Base-by-base conservation (phyloP, 2,888 invertebrate genomes). In the Nemapogon koenigi region DNA sequence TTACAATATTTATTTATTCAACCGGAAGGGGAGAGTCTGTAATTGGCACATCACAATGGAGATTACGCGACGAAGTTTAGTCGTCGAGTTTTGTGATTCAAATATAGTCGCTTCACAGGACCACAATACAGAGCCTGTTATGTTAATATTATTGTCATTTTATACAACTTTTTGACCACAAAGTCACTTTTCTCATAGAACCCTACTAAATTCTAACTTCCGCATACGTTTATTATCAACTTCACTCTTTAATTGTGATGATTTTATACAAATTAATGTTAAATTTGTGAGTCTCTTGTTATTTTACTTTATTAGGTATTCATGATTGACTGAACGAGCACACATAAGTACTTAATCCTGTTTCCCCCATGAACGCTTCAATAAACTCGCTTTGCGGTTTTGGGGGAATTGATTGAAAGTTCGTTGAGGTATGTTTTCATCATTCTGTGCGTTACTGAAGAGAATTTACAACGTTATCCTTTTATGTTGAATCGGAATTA, bases 21-120 rank as follows among this genome's bases (percentile, higher is more conserved):
- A 59, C 64, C 73, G 73, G 72, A 76, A 75, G 72, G 76, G 76
- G 71, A 69, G 72, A 71, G 63, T 51, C 57, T 28, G 63, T 78
- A 78, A 78, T 78, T 78, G 76, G 76, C 68, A 54, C 59, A 51
- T 55, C 54, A 78, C 75, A 78, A 76, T 72, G 57, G 72, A 67
- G 76, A 75, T 78, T 73, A 76, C 55, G 52, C 57, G 59, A n/a
- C 55, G 51, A 56, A 59, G 71, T 68, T 75, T 75, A 69, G 53
- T 46, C n/a, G 55, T 47, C 58, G 55, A 64, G 71, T 72, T 76
- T 75, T 72, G 73, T 70, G 68, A 75, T 72, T 69, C 71, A 69
- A 71, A 72, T 71, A 65, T 59, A 48, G 57, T 52, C 53, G 54
- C 22, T 46, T 49, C 65, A 46, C 66, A 75, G 71, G 72, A 72